Percentiles rank a stretch among this genome's conserved stretches.
phyloP scores from a whole-genome alignment of 2,888 invertebrate genomes.

The Rhagophthalmus giganteus region DNA sequence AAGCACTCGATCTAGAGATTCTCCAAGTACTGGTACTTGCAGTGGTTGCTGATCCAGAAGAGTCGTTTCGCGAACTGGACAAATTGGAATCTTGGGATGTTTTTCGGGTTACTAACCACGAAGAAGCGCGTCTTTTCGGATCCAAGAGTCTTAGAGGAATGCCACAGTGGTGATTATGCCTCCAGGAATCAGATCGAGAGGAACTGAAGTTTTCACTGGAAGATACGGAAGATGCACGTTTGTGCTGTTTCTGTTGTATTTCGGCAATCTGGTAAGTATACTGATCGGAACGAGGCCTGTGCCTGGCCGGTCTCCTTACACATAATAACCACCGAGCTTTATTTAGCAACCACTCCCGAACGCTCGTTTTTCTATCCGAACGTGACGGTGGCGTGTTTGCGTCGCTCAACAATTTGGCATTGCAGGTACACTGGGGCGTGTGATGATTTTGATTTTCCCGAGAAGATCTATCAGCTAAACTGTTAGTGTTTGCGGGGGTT shows the following conservation, averaged over 20 bases:
- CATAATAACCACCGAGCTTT: conserved; percentile 60
- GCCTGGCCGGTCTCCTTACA: conserved; percentile 47
- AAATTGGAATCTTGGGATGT: conserved; percentile 91
- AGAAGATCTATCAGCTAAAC: conserved; percentile 77
- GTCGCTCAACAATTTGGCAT: conserved; percentile 60
- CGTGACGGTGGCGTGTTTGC: conserved; percentile 47
- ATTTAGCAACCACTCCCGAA: conserved; percentile 53
- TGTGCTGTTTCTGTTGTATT: conserved; percentile 74
- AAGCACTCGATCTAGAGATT: conserved; percentile 80
- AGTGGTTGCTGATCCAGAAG: conserved; percentile 85
- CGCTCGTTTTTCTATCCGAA: conserved; percentile 47
- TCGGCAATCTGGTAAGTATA: conserved; percentile 77
- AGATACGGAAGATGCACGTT: conserved; percentile 80
- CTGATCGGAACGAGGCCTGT: conserved; percentile 63
- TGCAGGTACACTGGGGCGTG: conserved; percentile 63
- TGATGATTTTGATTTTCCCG: conserved; percentile 68
- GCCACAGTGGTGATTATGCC: conserved; percentile 73
- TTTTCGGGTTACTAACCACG: conserved; percentile 89
- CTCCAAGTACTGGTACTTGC: conserved; percentile 90
- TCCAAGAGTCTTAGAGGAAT: conserved; percentile 75
- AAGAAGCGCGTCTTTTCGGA: conserved; percentile 79
- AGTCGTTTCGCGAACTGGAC: conserved; percentile 88
- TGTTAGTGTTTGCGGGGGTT: conserved; percentile 85
- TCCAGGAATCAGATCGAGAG: conserved; percentile 85
- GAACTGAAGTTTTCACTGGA: conserved; percentile 90